Evolutionary conservation across 1,140 invertebrate species (phyloP).

Genomic region (Nasonia vitripennis): DNA sequence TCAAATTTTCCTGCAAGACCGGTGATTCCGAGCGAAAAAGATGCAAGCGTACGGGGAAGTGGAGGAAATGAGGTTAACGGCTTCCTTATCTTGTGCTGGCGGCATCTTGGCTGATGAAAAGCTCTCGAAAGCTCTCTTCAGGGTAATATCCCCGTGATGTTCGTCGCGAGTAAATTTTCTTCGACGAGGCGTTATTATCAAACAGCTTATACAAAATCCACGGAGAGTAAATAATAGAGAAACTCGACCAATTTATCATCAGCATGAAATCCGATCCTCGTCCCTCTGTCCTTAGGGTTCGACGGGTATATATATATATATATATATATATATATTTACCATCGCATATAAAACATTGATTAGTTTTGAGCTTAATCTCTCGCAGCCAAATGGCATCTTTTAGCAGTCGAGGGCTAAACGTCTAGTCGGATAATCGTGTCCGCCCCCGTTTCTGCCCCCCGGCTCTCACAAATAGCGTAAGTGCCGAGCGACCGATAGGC

Average conservation of each 20-base stretch:
- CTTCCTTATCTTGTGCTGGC: neutral
- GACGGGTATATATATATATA: neutral
- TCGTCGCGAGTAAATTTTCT: neutral
- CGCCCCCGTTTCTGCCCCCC: neutral
- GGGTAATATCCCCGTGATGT: neutral
- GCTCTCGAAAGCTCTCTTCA: neutral
- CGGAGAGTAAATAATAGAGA: no score
- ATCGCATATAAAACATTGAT: neutral
- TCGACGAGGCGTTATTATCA: no score
- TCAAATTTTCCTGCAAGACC: no score
- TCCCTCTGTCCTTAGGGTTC: neutral
- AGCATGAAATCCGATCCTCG: neutral
- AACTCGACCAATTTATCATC: neutral
- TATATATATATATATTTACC: no score
- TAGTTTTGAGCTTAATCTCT: neutral
- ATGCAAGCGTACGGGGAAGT: neutral
- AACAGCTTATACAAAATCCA: no score
- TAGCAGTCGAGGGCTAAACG: neutral
- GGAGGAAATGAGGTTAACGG: neutral
- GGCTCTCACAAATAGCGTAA: neutral
- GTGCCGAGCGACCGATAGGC: neutral
- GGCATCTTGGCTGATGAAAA: neutral
- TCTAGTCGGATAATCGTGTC: neutral
- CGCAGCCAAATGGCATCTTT: conserved; percentile 6
- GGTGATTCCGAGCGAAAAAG: no score